Base-by-base conservation (phyloP, 2,113 vertebrate genomes). In the Athene cunicularia region DNA sequence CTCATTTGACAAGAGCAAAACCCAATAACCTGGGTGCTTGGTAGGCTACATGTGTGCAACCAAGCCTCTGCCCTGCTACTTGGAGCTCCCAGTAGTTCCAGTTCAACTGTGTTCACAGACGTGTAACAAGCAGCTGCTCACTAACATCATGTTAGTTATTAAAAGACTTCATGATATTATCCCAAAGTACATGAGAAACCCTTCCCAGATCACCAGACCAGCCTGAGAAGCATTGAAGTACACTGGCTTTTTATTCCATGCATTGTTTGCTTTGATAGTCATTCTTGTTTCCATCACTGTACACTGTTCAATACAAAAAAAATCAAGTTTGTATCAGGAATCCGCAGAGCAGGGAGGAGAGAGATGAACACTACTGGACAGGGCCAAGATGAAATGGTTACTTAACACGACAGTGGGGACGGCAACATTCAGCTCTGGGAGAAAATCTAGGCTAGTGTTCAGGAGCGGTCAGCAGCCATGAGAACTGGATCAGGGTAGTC, bases 181-280 rank as follows among this genome's bases (percentile, higher is more conserved):
- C 43, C 73, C 37, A 12, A 49, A 81, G 28, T 23, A 47, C 35
- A 7, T 2, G 13, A 68, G 75, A 77, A 50, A 87, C 58, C 43
- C 0, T 35, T 83, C 86, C 86, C 73, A 94, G 72, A 96, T 95
- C 66, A 95, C 94, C 91, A 98, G 86, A 97, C 58, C 90, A 94
- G 93, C 86, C 83, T 27, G 86, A 91, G 74, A 93, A 97, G 95
- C 94, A 68, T 94, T 98, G 98, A 99, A 98, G 98, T 99, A 98
- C 98, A 98, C 98, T 98, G 99, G 99, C 98, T 98, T 99, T 98
- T 99, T 99, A 99, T 99, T 99, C 98, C 99, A 99, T 99, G 99
- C 99, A 98, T 98, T 98, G 98, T 99, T 99, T 99, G 98, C 98
- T 99, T 98, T 98, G 98, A 99, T 99, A 98, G 98, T 99, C 97